Percentiles rank a stretch among this genome's conserved stretches.
Conservation (phyloP, 2,797 vertebrate genomes). For the Rhinophrynus dorsalis region DNA sequence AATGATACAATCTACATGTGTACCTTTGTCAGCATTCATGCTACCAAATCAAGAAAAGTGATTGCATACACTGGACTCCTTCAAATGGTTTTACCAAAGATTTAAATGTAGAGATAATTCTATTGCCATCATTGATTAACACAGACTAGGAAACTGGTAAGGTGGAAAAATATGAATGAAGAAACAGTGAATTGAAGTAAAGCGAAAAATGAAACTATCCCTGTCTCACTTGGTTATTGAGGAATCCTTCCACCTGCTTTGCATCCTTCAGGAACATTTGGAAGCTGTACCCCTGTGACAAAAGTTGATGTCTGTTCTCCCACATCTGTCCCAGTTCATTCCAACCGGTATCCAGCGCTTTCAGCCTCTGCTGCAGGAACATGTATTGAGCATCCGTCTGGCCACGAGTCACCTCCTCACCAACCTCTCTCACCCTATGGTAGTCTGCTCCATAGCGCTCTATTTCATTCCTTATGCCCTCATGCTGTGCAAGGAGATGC, state of each 20-base stretch:
- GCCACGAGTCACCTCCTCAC: constrained; percentile 86
- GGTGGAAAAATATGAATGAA: background rate
- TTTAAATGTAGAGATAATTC: too few species aligned
- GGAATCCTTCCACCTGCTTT: constrained; percentile 89
- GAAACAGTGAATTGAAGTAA: too few species aligned
- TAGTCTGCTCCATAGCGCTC: constrained; percentile 89
- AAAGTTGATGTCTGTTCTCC: constrained; percentile 86
- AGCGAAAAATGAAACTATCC: too few species aligned
- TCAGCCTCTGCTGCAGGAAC: constrained; percentile 87
- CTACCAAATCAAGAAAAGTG: too few species aligned
- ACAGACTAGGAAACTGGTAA: too few species aligned
- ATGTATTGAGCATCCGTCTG: constrained; percentile 87
- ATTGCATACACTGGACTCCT: too few species aligned
- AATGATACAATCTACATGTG: too few species aligned
- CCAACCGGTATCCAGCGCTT: constrained; percentile 90
- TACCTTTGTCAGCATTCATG: too few species aligned
- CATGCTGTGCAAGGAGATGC: constrained; percentile 81
- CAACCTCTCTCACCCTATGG: constrained; percentile 80
- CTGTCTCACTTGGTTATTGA: constrained; percentile 87
- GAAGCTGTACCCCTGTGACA: constrained; percentile 87
- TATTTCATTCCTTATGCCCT: constrained; percentile 87
- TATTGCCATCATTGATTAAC: too few species aligned
- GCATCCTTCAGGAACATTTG: constrained; percentile 90
- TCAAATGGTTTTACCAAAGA: too few species aligned
- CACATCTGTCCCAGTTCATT: constrained; percentile 90